Evolutionary conservation across 2,797 vertebrate genomes (phyloP).

Genomic region (Cuculus canorus): DNA sequence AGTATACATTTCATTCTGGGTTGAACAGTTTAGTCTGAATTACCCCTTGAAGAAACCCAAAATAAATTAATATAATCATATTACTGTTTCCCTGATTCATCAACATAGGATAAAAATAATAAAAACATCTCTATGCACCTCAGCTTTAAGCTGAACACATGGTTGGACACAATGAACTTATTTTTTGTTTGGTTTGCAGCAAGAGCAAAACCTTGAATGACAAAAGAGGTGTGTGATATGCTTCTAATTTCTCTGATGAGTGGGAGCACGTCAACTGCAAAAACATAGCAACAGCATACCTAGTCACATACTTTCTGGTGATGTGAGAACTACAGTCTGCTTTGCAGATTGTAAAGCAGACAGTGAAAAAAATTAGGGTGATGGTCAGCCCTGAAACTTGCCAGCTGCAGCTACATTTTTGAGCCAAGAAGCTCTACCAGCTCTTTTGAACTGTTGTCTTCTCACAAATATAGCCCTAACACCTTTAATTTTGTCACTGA

Average conservation of each 20-base stretch:
- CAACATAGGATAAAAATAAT: neutral
- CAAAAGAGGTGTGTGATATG: neutral
- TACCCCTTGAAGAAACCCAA: neutral
- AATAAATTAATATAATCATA: neutral
- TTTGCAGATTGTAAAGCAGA: rapidly evolving
- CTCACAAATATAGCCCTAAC: neutral
- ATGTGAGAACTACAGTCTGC: neutral
- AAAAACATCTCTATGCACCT: neutral
- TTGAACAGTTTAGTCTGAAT: neutral
- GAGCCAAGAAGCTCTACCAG: neutral
- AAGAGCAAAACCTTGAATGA: neutral
- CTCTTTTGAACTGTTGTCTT: neutral
- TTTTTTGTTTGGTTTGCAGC: neutral
- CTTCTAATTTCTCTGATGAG: neutral
- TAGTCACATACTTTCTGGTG: neutral
- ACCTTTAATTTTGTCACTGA: neutral
- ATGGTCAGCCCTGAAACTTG: neutral
- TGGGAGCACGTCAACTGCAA: neutral
- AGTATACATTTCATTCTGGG: neutral
- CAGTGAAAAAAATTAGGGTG: neutral
- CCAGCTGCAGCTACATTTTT: neutral
- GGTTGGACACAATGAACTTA: neutral
- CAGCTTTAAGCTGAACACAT: neutral
- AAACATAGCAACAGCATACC: neutral
- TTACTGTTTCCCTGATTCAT: neutral